Evolutionary conservation across 1,140 invertebrate species (phyloP).

Genomic region (Scaptomyza pallida): DNA sequence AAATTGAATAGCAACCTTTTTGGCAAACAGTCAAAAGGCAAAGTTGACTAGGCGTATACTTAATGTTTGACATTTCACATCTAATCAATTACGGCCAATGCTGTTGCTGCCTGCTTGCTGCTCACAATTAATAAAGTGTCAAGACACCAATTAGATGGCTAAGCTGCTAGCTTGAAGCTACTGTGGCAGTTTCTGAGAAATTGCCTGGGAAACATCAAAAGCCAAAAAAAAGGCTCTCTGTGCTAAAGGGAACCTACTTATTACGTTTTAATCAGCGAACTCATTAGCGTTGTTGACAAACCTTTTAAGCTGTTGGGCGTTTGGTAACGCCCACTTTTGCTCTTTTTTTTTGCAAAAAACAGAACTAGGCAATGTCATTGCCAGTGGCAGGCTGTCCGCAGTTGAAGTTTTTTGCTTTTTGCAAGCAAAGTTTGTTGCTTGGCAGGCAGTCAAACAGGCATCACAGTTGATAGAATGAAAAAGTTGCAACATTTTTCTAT

Average conservation of each 20-base stretch:
- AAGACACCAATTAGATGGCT: constrained; percentile 23
- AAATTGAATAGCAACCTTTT: no score
- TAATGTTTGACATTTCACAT: constrained; percentile 3
- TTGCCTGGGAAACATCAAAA: constrained; percentile 26
- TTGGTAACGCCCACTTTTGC: constrained; percentile 15
- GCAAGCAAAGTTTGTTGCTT: constrained; percentile 54
- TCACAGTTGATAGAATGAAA: constrained; percentile 75
- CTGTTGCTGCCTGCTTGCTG: neutral
- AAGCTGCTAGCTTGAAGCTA: constrained; percentile 5
- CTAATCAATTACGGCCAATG: constrained; percentile 25
- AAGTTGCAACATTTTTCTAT: constrained; percentile 66
- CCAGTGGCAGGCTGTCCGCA: neutral
- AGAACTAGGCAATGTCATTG: constrained; percentile 15
- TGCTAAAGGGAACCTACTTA: constrained; percentile 28
- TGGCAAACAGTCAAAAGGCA: no score
- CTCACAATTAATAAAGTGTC: constrained; percentile 15
- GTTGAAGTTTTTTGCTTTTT: constrained; percentile 38
- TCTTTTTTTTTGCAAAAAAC: no score
- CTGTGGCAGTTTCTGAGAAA: constrained; percentile 10
- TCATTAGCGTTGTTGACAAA: constrained; percentile 61
- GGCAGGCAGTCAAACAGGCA: constrained; percentile 44
- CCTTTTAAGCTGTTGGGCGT: constrained; percentile 47
- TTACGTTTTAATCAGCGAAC: constrained; percentile 64
- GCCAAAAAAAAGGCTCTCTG: neutral
- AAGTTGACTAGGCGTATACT: constrained; percentile 20